Percentiles rank a stretch among this genome's conserved stretches.
phyloP scores from a whole-genome alignment of 2,113 vertebrate species.

The Nanger granti region DNA sequence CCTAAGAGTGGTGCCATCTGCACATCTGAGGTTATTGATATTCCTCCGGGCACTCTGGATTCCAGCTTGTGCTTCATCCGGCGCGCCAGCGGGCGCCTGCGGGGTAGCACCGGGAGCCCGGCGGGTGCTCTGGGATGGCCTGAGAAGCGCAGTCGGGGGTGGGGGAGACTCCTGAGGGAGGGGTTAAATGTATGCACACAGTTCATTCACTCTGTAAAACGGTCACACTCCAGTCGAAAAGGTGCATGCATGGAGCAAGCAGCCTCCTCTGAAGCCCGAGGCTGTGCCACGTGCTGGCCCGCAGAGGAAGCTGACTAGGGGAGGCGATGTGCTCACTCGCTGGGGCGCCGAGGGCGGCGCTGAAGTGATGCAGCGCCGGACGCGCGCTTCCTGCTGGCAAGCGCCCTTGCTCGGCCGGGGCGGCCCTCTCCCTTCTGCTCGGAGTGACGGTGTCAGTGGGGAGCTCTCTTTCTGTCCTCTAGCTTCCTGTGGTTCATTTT shows the following conservation, averaged over 20 bases:
- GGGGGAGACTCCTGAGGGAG: background rate
- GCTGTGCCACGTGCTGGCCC: background rate
- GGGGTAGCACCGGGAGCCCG: accelerated
- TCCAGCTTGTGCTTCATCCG: background rate
- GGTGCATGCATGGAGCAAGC: background rate
- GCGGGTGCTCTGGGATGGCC: background rate
- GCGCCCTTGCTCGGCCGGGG: background rate
- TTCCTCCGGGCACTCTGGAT: background rate
- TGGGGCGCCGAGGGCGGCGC: accelerated
- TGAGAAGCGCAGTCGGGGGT: accelerated
- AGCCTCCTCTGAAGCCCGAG: background rate
- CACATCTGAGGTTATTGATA: background rate
- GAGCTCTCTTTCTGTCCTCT: background rate
- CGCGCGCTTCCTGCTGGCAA: accelerated
- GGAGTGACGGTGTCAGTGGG: too few relatives aligned
- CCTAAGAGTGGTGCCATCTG: background rate
- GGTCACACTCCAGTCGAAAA: background rate
- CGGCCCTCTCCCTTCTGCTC: accelerated
- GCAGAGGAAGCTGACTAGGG: background rate
- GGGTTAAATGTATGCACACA: background rate
- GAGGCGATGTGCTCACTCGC: background rate
- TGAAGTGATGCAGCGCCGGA: accelerated
- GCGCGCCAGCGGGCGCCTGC: accelerated
- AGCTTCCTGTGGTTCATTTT: conserved; percentile 22
- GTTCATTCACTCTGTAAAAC: background rate